Evolutionary conservation across 1,140 invertebrate species (phyloP).

Genomic region (Hycleus phaleratus): DNA sequence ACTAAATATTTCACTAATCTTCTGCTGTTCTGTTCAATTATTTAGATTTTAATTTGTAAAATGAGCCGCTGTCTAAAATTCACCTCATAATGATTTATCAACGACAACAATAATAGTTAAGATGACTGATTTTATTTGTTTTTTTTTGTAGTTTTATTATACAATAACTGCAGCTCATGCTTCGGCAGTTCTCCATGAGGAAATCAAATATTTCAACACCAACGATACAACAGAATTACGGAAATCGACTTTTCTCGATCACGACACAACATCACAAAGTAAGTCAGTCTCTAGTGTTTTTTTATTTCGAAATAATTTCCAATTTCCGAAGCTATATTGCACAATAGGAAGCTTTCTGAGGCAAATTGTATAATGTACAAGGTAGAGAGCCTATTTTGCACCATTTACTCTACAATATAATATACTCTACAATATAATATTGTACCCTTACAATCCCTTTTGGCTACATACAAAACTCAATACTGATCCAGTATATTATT

Average conservation of each 20-base stretch:
- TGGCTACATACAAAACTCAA: too few species aligned
- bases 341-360: background rate
- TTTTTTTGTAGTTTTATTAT: slow-evolving; percentile 45
- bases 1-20: too few species aligned
- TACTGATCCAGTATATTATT: too few species aligned
- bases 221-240: slow-evolving; percentile 38
- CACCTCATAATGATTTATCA: too few species aligned
- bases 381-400: background rate
- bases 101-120: too few species aligned
- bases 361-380: background rate
- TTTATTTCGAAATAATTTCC: background rate
- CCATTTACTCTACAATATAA: background rate
- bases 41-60: too few species aligned
- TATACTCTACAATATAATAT: background rate
- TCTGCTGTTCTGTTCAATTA: too few species aligned
- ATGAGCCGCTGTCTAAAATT: too few species aligned
- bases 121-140: too few species aligned
- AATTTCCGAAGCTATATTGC: background rate
- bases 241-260: slow-evolving; percentile 43
- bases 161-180: slow-evolving; percentile 40
- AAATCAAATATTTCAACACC: slow-evolving; percentile 42
- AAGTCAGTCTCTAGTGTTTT: slow-evolving; percentile 27
- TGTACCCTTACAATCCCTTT: too few species aligned
- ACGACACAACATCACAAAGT: slow-evolving; percentile 45
- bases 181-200: slow-evolving; percentile 40